Evolutionary conservation across 2,888 invertebrate species (phyloP), one percentile per base, ranked within the genome.

Genomic region (Ditylenchus weischeri): DNA sequence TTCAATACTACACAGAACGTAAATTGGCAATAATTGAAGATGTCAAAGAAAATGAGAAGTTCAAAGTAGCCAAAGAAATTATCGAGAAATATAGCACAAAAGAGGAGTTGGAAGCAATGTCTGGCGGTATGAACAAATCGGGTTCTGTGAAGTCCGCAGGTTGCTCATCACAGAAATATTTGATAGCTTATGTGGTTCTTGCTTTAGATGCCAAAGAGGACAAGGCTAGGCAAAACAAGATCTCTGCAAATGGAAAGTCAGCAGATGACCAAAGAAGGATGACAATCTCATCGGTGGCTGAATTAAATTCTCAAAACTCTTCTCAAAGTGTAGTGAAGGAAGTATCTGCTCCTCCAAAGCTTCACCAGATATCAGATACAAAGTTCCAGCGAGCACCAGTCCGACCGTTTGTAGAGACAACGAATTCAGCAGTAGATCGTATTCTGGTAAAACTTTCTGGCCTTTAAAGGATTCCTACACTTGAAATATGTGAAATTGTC

Each of bases 31-130:
- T 95, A 73, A 86, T 98, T 66, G 93, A 96, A 81, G 90, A 92
- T 83, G 94, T 98, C 47, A 94, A 92, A 89, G 94, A 96, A 83
- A 95, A 90, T 49, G 95, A 96, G 85, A 95, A 93, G 0, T 98
- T 94, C 84, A 96, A 95, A 72, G 84, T 76, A 35, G 74, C 77
- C 6, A 76, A 72, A 35, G 76, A 72, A 69, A 64, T 77, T 29
- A 69, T 77, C 38, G 57, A 66, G n/a, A 75, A 74, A 58, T 77
- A 76, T 47, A 71, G 76, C 21, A 35, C 35, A 5, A 62, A 62
- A 36, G 74, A 72, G 4, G 76, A 77, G 19, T 48, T 74, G 21
- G 49, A 43, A 15, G 54, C 15, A 10, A 54, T 54, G 54, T 54
- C 68, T 13, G 23, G 13, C 18, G 18, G 54, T 15, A 54, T 59